Base-by-base conservation (phyloP, 1,140 invertebrate genomes). In the Lepidurus couesii region DNA sequence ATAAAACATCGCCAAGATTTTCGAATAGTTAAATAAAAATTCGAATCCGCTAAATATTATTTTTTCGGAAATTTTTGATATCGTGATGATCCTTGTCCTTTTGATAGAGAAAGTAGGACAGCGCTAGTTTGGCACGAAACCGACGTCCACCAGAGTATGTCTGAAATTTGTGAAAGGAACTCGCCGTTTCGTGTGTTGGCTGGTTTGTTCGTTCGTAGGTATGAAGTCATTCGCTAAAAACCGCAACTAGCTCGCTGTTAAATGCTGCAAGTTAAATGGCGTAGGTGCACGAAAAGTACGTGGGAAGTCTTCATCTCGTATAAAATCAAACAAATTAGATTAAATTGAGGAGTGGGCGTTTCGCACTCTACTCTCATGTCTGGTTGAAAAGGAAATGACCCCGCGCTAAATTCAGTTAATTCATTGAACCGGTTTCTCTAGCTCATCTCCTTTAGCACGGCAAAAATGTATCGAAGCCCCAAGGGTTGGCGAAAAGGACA, bases 211-310 rank as follows among this genome's bases (percentile, higher is more conserved):
- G 0, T 65, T 0, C 53, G 16, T 65, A 65, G 6, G 16, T 65
- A 16, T 65, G 53, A 65, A 13, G 53, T 65, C 53, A 65, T 65
- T 65, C 21, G 53, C 53, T 13, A 65, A 65, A 47, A 65, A 65
- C 16, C 16, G n/a, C 16, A 13, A 21, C 53, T 21, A n/a, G 53
- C 21, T n/a, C 53, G 6, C 16, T 65, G 21, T 21, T n/a, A 21
- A 65, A 65, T 65, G 13, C 53, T n/a, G 26, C 26, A 34, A 34
- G 26, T 34, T 34, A 34, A 34, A 34, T 34, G 4, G 34, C 34
- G 34, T 34, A 34, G 34, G 34, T 34, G 2, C 34, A 4, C 34
- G 34, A 34, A 34, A 34, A 4, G 34, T 34, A 65, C 53, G 53
- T 65, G 53, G 53, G 53, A 65, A 65, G 53, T 11, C 16, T 65